Evolutionary conservation across 2,797 vertebrate genomes (phyloP).

Genomic region (Gymnopithys bicolor): DNA sequence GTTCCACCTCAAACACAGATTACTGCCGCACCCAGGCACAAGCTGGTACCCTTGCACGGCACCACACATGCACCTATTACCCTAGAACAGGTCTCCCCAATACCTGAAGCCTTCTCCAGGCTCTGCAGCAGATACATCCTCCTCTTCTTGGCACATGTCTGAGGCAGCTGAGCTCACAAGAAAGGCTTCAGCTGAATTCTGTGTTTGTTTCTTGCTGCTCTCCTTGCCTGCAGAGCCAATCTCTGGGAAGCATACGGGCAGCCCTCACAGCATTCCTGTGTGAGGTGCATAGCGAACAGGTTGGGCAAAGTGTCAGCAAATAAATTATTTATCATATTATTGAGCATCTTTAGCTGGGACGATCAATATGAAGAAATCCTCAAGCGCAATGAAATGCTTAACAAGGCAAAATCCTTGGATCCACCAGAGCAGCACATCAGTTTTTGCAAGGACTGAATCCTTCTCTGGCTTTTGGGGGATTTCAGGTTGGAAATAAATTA

Average conservation of each 20-base stretch:
- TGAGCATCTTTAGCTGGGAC: neutral
- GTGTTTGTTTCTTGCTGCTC: neutral
- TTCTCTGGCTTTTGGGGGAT: neutral
- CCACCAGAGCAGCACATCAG: neutral
- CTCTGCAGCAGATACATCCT: neutral
- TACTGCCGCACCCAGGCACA: neutral
- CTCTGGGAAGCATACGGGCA: neutral
- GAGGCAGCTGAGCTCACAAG: neutral
- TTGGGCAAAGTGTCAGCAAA: neutral
- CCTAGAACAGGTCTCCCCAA: neutral
- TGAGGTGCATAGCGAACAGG: neutral
- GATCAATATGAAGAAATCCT: neutral
- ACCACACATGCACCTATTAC: neutral
- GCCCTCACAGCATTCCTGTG: neutral
- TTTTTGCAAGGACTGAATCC: neutral
- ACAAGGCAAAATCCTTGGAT: neutral
- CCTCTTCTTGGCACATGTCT: neutral
- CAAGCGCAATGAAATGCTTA: neutral
- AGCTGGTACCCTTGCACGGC: neutral
- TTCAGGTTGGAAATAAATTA: neutral
- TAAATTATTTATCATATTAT: constrained; percentile 29
- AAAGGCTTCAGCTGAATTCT: neutral
- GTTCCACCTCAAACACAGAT: neutral
- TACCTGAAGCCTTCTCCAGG: neutral
- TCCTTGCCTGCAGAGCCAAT: neutral